A percentile compares a stretch with the other conserved stretches of the same genome.
phyloP scores from a whole-genome alignment of 1,140 invertebrate genomes.

The Bombus soroeensis region DNA sequence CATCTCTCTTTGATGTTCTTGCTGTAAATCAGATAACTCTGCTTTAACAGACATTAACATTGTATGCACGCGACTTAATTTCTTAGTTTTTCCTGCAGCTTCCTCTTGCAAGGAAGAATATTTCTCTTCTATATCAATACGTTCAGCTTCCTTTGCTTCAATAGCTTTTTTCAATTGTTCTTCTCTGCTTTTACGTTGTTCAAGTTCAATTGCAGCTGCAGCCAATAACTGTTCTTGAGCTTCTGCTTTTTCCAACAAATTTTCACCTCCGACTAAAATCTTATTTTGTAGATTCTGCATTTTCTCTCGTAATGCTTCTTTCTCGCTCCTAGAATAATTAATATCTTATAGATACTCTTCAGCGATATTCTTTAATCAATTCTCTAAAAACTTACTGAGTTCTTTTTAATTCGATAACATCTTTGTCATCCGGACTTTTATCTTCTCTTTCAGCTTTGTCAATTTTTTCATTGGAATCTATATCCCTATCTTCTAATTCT shows the following conservation, averaged over 20 bases:
- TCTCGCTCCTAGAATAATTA: slow-evolving; percentile 85
- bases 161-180: slow-evolving; percentile 91
- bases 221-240: slow-evolving; percentile 95
- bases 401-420: slow-evolving; percentile 80
- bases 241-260: slow-evolving; percentile 98
- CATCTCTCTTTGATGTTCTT: slow-evolving; percentile 98
- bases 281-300: slow-evolving; percentile 96
- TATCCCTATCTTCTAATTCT: slow-evolving; percentile 73
- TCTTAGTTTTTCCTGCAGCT: slow-evolving; percentile 94
- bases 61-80: slow-evolving; percentile 94
- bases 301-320: slow-evolving; percentile 91
- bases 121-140: slow-evolving; percentile 97
- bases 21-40: slow-evolving; percentile 93
- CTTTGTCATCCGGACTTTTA: slow-evolving; percentile 77
- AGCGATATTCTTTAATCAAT: not conserved
- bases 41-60: slow-evolving; percentile 92
- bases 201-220: slow-evolving; percentile 94
- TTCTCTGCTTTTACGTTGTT: slow-evolving; percentile 92
- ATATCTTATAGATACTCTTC: not conserved
- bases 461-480: slow-evolving; percentile 73
- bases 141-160: slow-evolving; percentile 95
- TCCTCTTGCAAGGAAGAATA: slow-evolving; percentile 97
- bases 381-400: slow-evolving; percentile 76
- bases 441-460: slow-evolving; percentile 79
- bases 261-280: slow-evolving; percentile 98